Evolutionary conservation across 35 echinoderm and acorn worm species (phyloP), one percentile per base, ranked within the genome.

Genomic region (Eucidaris tribuloides): DNA sequence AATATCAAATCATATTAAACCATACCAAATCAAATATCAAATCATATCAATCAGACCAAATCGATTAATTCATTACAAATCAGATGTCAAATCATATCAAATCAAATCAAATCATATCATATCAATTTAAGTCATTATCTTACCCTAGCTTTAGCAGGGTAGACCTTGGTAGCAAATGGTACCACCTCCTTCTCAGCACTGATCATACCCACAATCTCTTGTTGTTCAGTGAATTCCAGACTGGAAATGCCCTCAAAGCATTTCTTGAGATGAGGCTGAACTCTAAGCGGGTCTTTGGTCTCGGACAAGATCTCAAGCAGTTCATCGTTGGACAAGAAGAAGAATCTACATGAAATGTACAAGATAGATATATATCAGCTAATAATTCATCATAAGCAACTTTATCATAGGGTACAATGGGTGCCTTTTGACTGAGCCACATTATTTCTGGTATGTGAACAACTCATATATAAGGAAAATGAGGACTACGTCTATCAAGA

Each of bases 211-310:
- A 92, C 78, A 55, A 99, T 99, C 79, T 99, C 96, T 62, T 99
- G 96, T 39, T 99, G 90, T 35, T 99, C 96, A 41, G 90, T 99
- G 81, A 99, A 99, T 48, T 99, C 96, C 45, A 99, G 57, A 24
- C 81, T 87, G 35, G 96, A 82, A 50, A 99, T 99, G n/a, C 96
- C 96, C 70, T 99, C 96, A 99, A 99, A 99, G 65, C 96, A 99
- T 43, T 99, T 99, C 87, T 99, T 99, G 27, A 99, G 87, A 84
- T 99, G 96, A 39, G 96, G 96, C 57, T 99, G 96, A 19, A 99
- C 94, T 70, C 96, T 77, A 2, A 93, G 49, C 0, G 96, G 96
- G 65, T 99, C 96, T 61, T 99, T 99, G 49, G 96, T 99, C 83
- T 99, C 96, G 2, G 96, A 99, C 90, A 99, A 46, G 74, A 99